phyloP scores from a whole-genome alignment of 2,888 invertebrate species.

The Dione juno region DNA sequence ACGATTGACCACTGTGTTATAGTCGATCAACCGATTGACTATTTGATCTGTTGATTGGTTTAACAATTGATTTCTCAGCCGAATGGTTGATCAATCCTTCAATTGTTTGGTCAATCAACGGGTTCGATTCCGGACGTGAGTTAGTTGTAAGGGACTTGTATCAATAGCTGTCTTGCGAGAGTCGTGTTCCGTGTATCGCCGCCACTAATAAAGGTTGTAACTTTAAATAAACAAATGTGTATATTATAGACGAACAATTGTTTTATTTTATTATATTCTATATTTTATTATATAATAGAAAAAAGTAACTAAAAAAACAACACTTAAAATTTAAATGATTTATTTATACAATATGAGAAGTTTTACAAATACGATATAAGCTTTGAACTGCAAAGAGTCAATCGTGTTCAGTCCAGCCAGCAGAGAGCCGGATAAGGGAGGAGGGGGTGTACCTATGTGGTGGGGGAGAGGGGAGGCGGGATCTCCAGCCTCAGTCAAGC shows the following conservation, averaged over 20 bases:
- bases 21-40: not conserved
- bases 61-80: not conserved
- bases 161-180: conserved; percentile 40
- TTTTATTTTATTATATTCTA: conserved; percentile 52
- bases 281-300: too few species aligned
- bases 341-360: too few species aligned
- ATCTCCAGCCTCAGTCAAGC: too few species aligned
- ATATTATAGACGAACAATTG: conserved; percentile 56
- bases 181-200: conserved; percentile 38
- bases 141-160: conserved; percentile 30
- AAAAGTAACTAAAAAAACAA: too few species aligned
- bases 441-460: too few species aligned
- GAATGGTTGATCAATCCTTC: not conserved
- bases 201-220: conserved; percentile 50
- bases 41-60: not conserved
- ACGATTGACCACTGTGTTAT: not conserved
- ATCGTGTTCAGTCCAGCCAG: too few species aligned
- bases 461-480: too few species aligned
- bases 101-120: not conserved
- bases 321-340: too few species aligned
- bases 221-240: conserved; percentile 58
- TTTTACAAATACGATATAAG: too few species aligned
- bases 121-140: conserved; percentile 2
- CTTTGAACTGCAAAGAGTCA: too few species aligned
- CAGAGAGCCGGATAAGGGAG: too few species aligned